A percentile compares a stretch with the other conserved stretches of the same genome.
phyloP scores from a whole-genome alignment of 1,140 invertebrate genomes.

The Drosophila kurseongensis region DNA sequence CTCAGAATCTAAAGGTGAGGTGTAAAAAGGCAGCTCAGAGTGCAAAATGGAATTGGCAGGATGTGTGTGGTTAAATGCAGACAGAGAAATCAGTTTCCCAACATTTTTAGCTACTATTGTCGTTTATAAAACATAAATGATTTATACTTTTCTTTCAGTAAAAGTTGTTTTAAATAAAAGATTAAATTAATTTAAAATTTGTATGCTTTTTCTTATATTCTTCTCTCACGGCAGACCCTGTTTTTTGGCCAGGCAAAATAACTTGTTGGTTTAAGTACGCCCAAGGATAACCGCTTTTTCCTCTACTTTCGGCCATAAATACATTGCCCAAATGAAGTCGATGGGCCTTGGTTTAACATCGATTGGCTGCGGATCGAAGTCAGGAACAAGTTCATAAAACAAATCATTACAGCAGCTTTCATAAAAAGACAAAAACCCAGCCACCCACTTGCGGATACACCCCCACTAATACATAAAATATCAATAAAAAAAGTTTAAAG shows the following conservation, averaged over 20 bases:
- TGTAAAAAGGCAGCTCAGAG: constrained; percentile 17
- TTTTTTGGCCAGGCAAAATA: neutral
- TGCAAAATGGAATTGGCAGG: neutral
- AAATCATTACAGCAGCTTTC: constrained; percentile 81
- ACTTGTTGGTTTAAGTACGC: constrained; percentile 15
- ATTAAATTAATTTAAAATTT: no score
- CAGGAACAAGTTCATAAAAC: constrained; percentile 75
- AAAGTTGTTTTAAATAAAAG: no score
- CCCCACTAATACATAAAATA: constrained; percentile 76
- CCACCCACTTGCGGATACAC: neutral
- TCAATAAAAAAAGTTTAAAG: constrained; percentile 83
- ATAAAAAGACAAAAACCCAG: constrained; percentile 51
- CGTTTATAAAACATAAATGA: neutral
- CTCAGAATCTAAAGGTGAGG: constrained; percentile 19
- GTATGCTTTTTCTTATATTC: no score
- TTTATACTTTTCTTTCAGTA: no score
- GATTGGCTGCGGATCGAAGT: constrained; percentile 27
- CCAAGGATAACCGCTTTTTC: neutral
- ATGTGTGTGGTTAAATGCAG: constrained; percentile 9
- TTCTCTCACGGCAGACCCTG: neutral
- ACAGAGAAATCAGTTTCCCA: neutral
- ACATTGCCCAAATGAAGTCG: constrained; percentile 28
- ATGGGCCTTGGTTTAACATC: constrained; percentile 13
- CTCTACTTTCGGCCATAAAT: constrained; percentile 2
- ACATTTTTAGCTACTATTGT: neutral